These are phyloP conservation scores for Lepidurus apus DNA, from an alignment of 1,140 invertebrate genomes.

Conservation along the genomic window DNA sequence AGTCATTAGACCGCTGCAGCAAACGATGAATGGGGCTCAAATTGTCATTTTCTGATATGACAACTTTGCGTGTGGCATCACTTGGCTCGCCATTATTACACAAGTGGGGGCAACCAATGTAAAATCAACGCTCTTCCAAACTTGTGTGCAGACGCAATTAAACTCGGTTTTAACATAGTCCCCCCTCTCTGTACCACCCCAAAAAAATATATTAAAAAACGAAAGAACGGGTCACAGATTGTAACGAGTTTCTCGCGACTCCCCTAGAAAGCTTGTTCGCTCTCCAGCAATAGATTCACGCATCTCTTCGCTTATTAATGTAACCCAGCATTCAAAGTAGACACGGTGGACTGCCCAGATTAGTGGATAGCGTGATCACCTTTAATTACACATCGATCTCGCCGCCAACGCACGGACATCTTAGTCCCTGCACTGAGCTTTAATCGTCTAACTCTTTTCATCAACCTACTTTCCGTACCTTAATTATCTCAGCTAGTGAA, in stretches of 20 bases:
- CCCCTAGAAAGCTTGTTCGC: background rate
- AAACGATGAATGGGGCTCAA: background rate
- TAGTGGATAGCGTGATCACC: background rate
- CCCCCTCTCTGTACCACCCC: too few relatives aligned
- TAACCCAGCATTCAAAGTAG: background rate
- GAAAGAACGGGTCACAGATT: background rate
- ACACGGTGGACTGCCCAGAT: background rate
- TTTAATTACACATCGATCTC: constrained; percentile 11
- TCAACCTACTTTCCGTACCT: background rate
- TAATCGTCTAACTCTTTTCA: constrained; percentile 1
- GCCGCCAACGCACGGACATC: background rate
- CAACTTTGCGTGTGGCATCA: background rate
- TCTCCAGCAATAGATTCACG: background rate
- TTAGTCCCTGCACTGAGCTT: background rate
- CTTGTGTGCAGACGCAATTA: too few relatives aligned
- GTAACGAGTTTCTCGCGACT: background rate
- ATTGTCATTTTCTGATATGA: constrained; percentile 1
- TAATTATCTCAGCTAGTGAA: background rate
- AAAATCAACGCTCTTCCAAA: too few relatives aligned
- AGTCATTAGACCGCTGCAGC: background rate
- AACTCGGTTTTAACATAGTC: too few relatives aligned
- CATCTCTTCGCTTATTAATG: constrained; percentile 19
- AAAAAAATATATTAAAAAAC: too few relatives aligned
- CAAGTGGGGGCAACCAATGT: too few relatives aligned
- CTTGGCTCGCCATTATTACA: too few relatives aligned